Base-by-base conservation (phyloP, 2,797 vertebrate species). In the Pogoniulus pusillus region DNA sequence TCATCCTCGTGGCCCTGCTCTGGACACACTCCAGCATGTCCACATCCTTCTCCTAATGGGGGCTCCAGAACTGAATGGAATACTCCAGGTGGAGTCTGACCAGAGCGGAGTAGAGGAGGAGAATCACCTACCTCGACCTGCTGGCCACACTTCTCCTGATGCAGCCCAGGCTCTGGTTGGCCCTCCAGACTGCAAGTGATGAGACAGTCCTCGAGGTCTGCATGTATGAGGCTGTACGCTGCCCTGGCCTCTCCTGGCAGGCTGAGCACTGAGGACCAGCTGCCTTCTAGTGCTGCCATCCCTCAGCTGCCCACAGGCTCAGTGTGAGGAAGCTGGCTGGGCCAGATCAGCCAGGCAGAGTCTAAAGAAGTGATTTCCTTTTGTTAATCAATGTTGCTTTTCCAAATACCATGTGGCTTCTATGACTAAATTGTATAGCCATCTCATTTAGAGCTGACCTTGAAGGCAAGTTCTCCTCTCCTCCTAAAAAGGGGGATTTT, bases 381-480 rank as follows among this genome's bases (percentile, higher is more conserved):
- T 27, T 5, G 1, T 77, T 79, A 60, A 89, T 60, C 60, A 3
- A 43, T 35, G 53, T 77, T 90, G 58, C 79, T 73, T 82, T 84
- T 79, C 81, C 83, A 84, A 79, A 73, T 45, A 86, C 68, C 7
- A 0, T 3, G 0, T 45, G 78, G 71, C 62, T 43, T 87, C 77
- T 83, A 3, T 64, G 70, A 18, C 85, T 87, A 18, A 82, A 85
- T 57, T 79, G 43, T 65, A 10, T 15, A 66, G 49, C 82, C 30
- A 14, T 72, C 84, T 91, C 54, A 53, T 89, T 91, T 80, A 77
- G 73, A 81, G 43, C 64, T 83, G 82, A 85, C 92, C 93, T 91
- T 85, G 41, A 90, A 95, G 79, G 87, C 87, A 54, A 93, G 73
- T 83, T 77, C 54, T 88, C 29, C 37, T 80, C 51, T 80, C 51